Evolutionary conservation across 1,140 invertebrate species (phyloP).

Genomic region (Drosophila bocqueti): DNA sequence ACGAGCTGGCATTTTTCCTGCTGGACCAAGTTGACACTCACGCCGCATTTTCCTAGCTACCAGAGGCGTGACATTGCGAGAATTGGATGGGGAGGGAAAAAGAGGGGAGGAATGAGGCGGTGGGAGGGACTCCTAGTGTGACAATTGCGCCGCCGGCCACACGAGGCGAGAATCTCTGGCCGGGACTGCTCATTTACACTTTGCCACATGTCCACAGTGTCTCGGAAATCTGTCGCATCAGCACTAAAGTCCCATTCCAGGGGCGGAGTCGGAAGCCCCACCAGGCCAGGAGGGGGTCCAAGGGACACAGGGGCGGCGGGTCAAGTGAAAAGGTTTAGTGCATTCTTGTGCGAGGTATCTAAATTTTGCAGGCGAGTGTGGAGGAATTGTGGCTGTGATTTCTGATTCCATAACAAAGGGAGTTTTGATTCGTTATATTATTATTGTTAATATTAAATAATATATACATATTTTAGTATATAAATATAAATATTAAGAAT

Average conservation of each 20-base stretch:
- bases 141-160: constrained; percentile 69
- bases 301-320: not conserved
- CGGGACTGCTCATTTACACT: constrained; percentile 81
- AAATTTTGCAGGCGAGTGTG: too few species aligned
- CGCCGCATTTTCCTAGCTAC: constrained; percentile 36
- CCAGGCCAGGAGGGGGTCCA: not conserved
- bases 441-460: not conserved
- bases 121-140: constrained; percentile 40
- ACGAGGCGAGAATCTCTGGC: constrained; percentile 43
- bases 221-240: constrained; percentile 75
- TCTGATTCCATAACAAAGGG: too few species aligned
- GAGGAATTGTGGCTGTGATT: not conserved
- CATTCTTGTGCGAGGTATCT: constrained; percentile 35
- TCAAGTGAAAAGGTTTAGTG: constrained; percentile 25
- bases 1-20: constrained; percentile 33
- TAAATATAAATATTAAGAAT: too few species aligned
- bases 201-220: constrained; percentile 54
- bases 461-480: too few species aligned
- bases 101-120: not conserved
- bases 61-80: constrained; percentile 10
- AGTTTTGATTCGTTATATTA: too few species aligned
- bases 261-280: constrained; percentile 10
- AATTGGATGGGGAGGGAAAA: not conserved
- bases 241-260: constrained; percentile 63
- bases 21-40: constrained; percentile 49